These are phyloP conservation scores for Dysidea cf. avara DNA, from an alignment of 37 sponge, comb jelly and placozoan genomes.

Conservation along the genomic window DNA sequence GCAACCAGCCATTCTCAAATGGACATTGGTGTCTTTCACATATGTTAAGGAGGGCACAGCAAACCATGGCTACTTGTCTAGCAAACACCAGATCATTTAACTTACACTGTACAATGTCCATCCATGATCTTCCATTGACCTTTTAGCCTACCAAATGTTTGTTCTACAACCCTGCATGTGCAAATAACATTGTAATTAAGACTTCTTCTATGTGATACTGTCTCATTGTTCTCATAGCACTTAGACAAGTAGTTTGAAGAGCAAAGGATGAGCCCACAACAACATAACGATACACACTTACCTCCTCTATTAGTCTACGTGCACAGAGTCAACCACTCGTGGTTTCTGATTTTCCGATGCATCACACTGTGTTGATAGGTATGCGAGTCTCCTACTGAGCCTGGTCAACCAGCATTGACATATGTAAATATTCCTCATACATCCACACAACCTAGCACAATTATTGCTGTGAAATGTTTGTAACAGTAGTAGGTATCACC, in stretches of 20 bases:
- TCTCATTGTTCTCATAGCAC: neutral
- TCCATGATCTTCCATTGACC: conserved; percentile 19
- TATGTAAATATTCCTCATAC: too few species aligned
- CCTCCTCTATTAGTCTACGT: conserved; percentile 1
- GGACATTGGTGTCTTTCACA: conserved; percentile 13
- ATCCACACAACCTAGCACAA: too few species aligned
- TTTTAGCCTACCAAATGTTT: conserved; percentile 31
- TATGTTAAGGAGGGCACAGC: conserved; percentile 26
- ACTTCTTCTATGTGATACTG: neutral
- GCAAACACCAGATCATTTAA: conserved; percentile 25
- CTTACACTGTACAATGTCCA: conserved; percentile 19
- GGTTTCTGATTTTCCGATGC: too few species aligned
- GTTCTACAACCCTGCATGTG: conserved; percentile 28
- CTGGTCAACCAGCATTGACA: too few species aligned
- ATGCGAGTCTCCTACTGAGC: too few species aligned
- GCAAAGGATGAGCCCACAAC: conserved; percentile 27
- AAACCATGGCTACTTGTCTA: conserved; percentile 9
- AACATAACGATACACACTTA: neutral
- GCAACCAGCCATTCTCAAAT: too few species aligned
- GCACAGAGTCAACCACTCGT: too few species aligned
- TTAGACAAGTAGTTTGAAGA: neutral
- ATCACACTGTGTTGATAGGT: too few species aligned
- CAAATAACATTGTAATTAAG: conserved; percentile 16
- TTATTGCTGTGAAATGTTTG: too few species aligned
- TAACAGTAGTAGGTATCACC: too few species aligned